Evolutionary conservation across 2,797 vertebrate genomes (phyloP), one percentile per base, ranked within the genome.

Genomic region (Lateolabrax maculatus): DNA sequence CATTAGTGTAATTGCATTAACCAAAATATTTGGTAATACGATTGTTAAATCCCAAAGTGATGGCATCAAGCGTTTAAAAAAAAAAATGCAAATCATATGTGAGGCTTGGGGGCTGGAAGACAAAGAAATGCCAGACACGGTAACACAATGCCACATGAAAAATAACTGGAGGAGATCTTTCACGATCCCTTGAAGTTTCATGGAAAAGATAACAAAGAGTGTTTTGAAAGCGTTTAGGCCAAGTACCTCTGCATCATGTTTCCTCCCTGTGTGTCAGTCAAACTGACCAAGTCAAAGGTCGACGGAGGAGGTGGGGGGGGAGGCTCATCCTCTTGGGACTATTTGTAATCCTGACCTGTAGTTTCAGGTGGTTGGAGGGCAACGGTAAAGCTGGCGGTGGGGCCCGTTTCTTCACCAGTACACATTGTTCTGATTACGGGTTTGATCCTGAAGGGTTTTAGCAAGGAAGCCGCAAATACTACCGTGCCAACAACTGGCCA

Each of bases 221-320:
- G 84, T 90, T 94, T 89, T 80, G 48, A 86, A 70, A 89, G 86
- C n/a, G 8, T 75, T 78, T 18, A 3, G 41, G 77, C 72, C 60
- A 80, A 88, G 76, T 71, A 49, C 49, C 56, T 60, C 53, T 57
- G 87, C 84, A 77, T 90, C 84, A 46, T 71, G 79, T 93, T 91
- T 90, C 90, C 73, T 77, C 78, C 44, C 44, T 8, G 55, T 6
- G 62, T 86, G 93, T 92, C 91, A 92, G 66, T 93, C 93, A 93
- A 87, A 94, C 75, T 94, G 93, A 93, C 92, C 95, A 94, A 62
- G 92, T 92, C 92, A 93, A 85, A 91, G 92, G 92, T 88, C 83
- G 80, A 4, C 74, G 43, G 39, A 52, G 43, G 64, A 19, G 55
- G n/a, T n/a, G 53, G 21, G 31, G 83, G n/a, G 52, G 34, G 41